A percentile compares a stretch with the other conserved stretches of the same genome.
These are phyloP conservation scores for Platycnemis pennipes DNA, from an alignment of 2,888 invertebrate genomes.

Conservation along the genomic window DNA sequence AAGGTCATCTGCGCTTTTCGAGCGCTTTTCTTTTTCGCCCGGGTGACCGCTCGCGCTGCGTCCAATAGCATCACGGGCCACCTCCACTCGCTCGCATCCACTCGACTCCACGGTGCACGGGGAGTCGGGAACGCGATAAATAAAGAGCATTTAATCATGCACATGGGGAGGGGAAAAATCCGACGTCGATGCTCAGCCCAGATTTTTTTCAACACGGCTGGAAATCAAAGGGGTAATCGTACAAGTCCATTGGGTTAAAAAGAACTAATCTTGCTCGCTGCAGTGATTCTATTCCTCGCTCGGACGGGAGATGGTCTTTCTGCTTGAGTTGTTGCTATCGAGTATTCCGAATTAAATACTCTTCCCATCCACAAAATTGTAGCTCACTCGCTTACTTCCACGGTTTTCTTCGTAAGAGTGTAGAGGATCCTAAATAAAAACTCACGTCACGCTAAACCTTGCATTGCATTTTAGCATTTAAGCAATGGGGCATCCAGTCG, in stretches of 20 bases:
- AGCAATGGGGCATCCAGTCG: no score
- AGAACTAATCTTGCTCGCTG: neutral
- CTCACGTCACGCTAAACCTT: no score
- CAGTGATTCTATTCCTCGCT: neutral
- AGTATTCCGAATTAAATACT: no score
- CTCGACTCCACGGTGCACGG: neutral
- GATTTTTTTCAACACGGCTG: neutral
- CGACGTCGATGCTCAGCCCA: neutral
- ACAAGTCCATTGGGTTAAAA: neutral
- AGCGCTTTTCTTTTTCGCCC: no score
- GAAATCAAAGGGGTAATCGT: neutral
- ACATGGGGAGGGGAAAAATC: neutral
- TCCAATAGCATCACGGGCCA: neutral
- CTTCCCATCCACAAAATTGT: no score
- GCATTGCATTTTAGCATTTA: no score
- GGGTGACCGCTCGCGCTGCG: no score
- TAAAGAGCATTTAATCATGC: neutral
- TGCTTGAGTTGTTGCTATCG: neutral
- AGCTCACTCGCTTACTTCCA: no score
- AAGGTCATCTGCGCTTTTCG: no score
- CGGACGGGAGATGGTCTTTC: neutral
- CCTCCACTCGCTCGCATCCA: neutral
- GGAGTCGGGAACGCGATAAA: neutral
- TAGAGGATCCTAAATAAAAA: no score
- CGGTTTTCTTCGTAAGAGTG: no score